Evolutionary conservation across 2,888 invertebrate species (phyloP).

Genomic region (Pomacea canaliculata): DNA sequence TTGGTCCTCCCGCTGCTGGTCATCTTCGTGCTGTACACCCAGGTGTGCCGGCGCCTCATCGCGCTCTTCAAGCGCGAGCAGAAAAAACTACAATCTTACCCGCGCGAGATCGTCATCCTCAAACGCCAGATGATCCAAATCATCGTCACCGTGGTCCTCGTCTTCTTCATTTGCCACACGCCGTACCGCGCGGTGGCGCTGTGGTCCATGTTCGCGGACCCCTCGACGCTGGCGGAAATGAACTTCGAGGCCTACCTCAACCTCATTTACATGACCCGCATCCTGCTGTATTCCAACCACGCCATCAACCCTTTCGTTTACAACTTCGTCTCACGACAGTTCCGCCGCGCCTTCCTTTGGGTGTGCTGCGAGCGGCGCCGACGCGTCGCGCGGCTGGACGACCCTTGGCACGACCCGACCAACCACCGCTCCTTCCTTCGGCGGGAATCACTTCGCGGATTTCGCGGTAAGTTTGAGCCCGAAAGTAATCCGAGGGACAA

Average conservation of each 20-base stretch:
- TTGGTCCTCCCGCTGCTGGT: slow-evolving; percentile 87
- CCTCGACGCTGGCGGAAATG: slow-evolving; percentile 19
- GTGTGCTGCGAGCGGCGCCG: slow-evolving; percentile 32
- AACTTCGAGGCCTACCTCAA: slow-evolving; percentile 34
- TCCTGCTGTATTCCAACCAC: slow-evolving; percentile 42
- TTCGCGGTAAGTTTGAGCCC: slow-evolving; percentile 12
- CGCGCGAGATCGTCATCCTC: slow-evolving; percentile 35
- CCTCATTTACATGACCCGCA: slow-evolving; percentile 37
- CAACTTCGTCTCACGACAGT: slow-evolving; percentile 43
- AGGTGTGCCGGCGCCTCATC: slow-evolving; percentile 37
- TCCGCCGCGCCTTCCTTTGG: slow-evolving; percentile 38
- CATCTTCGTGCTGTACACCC: slow-evolving; percentile 84
- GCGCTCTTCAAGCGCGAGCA: slow-evolving; percentile 33
- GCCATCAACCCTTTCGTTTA: slow-evolving; percentile 45
- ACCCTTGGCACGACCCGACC: slow-evolving; percentile 23
- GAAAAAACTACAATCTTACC: slow-evolving; percentile 34
- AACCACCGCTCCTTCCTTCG: slow-evolving; percentile 23
- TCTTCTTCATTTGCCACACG: slow-evolving; percentile 45
- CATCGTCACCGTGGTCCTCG: slow-evolving; percentile 40
- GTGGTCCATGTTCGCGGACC: slow-evolving; percentile 37
- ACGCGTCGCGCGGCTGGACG: slow-evolving; percentile 21
- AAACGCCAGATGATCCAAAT: slow-evolving; percentile 43
- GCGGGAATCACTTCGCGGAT: not conserved
- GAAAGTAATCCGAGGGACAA: slow-evolving; percentile 30
- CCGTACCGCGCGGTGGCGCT: slow-evolving; percentile 40